A percentile compares a stretch with the other conserved stretches of the same genome.
These are phyloP conservation scores for Paratilapia polleni DNA, from an alignment of 2,113 vertebrate genomes.

Conservation along the genomic window DNA sequence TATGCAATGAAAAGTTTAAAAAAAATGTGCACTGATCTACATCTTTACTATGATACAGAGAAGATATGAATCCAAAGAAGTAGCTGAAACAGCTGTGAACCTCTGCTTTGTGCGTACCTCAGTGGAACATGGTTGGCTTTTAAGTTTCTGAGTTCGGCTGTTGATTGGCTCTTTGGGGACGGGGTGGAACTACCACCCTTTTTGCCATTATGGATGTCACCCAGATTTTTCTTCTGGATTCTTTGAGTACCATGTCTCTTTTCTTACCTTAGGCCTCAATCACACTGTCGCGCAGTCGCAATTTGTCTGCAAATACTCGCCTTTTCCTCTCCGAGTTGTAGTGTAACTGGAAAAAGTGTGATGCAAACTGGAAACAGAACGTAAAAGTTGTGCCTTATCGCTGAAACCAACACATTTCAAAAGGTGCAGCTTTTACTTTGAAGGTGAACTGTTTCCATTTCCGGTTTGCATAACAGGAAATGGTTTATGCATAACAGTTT, in stretches of 20 bases:
- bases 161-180: neutral
- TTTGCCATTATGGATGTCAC: neutral
- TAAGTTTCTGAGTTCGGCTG: neutral
- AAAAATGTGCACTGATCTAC: no score
- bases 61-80: no score
- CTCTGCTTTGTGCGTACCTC: no score
- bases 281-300: no score
- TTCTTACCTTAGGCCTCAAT: accelerated
- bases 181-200: neutral
- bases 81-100: no score
- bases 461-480: neutral
- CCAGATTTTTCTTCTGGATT: neutral
- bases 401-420: neutral
- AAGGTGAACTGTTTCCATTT: neutral
- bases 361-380: neutral
- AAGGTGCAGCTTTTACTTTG: neutral
- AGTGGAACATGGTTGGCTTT: no score
- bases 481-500: no score
- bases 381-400: neutral
- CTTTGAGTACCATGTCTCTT: neutral
- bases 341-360: neutral
- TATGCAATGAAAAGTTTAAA: no score
- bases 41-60: no score
- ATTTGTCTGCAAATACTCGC: neutral
- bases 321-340: accelerated